Evolutionary conservation across 2,888 invertebrate species (phyloP).

Genomic region (Argyresthia goedartella): DNA sequence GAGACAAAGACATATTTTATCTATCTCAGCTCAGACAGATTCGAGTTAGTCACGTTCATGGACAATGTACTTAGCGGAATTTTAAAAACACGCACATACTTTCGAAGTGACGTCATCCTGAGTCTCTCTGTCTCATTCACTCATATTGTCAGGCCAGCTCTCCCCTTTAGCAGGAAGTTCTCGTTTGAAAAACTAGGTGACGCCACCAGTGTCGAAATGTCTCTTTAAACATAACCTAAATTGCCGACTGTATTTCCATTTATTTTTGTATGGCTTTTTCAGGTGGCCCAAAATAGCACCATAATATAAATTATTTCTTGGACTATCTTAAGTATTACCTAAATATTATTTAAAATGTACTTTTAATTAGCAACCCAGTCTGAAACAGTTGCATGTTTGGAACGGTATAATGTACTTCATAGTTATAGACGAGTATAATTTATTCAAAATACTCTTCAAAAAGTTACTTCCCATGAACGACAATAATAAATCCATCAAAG

Average conservation of each 20-base stretch:
- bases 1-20: too few species aligned
- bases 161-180: slow-evolving; percentile 10
- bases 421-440: neutral
- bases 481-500: neutral
- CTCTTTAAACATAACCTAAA: too few species aligned
- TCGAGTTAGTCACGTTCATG: neutral
- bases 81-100: slow-evolving; percentile 48
- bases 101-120: slow-evolving; percentile 56
- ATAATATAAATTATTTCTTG: too few species aligned
- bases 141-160: slow-evolving; percentile 11
- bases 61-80: slow-evolving; percentile 31
- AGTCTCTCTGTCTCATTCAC: slow-evolving; percentile 35
- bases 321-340: neutral
- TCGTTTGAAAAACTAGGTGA: too few species aligned
- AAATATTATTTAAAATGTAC: neutral
- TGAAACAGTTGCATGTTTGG: neutral
- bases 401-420: too few species aligned
- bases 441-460: neutral
- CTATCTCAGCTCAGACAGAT: neutral
- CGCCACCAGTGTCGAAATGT: too few species aligned
- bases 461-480: neutral
- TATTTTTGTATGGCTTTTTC: too few species aligned
- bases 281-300: too few species aligned
- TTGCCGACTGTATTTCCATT: too few species aligned
- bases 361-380: neutral